Evolutionary conservation across 2,888 invertebrate genomes (phyloP), one percentile per base, ranked within the genome.

Genomic region (Leptopilina drosophilae): DNA sequence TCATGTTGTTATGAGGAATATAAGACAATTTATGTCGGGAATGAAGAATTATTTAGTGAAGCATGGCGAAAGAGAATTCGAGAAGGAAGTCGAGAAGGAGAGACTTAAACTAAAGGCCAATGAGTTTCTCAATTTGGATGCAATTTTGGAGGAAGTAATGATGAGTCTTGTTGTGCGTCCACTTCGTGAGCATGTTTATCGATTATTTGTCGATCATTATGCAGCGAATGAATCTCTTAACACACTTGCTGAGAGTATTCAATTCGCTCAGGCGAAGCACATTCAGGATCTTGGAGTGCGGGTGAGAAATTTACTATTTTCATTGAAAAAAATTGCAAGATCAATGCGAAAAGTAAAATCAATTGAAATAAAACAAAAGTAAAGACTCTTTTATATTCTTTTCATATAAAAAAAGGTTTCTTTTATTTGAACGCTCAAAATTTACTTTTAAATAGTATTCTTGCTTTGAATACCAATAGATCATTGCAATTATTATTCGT

Each of bases 21-120:
- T 98, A 93, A 94, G 98, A 0, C 98, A 98, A 92, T 99, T 99
- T 91, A 98, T 99, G 97, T 98, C 97, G 15, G 99, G 98, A 78
- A 98, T 99, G 96, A 99, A 99, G 92, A 99, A 99, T 92, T 99
- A 98, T 92, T 93, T 99, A 81, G 86, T 98, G 53, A 98, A 98
- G 89, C 98, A 98, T 88, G 98, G 98, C 20, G 98, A 99, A 90
- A 95, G 96, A 82, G 97, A 97, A 86, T 97, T 99, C 90, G 97
- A 97, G 89, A 96, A 95, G 86, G 96, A 98, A 90, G 97, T 99
- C 67, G 97, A 98, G 91, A 94, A 95, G 87, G 97, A 97, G 91
- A 93, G 97, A 83, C 94, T 94, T 78, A 96, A 96, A 93, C 93
- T 99, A 79, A 97, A 96, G 90, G 93, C 96, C 3, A 97, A 97